Percentiles rank a stretch among this genome's conserved stretches.
Evolutionary conservation across 1,140 invertebrate species (phyloP).

Genomic region (Lasaia peninsularis): DNA sequence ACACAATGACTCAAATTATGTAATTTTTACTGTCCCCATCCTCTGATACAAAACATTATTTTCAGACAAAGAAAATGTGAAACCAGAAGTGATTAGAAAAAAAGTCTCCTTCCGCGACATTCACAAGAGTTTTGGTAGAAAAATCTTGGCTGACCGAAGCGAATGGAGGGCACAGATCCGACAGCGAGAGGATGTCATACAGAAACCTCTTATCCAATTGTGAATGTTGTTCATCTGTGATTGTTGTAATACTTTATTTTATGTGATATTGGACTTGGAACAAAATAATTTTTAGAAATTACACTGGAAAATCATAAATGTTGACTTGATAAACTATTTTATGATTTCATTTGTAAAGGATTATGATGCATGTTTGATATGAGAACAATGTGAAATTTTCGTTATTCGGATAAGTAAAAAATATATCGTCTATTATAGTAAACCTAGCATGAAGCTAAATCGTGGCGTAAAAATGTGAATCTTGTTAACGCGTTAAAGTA

Average conservation of each 20-base stretch:
- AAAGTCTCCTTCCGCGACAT: constrained; percentile 84
- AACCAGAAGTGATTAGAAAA: constrained; percentile 70
- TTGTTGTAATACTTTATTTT: background rate
- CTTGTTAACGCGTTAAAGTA: no score
- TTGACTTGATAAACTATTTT: no score
- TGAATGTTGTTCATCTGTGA: constrained; percentile 12
- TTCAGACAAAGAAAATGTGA: constrained; percentile 61
- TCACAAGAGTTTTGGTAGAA: constrained; percentile 83
- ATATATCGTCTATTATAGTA: no score
- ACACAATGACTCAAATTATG: no score
- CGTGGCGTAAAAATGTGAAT: no score
- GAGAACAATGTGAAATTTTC: no score
- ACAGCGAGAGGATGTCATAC: constrained; percentile 21
- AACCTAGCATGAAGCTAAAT: no score
- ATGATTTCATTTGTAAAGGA: no score
- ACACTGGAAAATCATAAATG: background rate
- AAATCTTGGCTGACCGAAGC: constrained; percentile 82
- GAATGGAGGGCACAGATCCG: constrained; percentile 75
- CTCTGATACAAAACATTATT: background rate
- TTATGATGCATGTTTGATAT: no score
- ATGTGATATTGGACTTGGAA: background rate
- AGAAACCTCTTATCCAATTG: constrained; percentile 43
- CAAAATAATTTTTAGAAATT: background rate
- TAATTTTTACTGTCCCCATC: no score
- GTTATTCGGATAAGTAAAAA: no score